phyloP scores from a whole-genome alignment of 2,888 invertebrate genomes.

The Tenthredo mesomela region DNA sequence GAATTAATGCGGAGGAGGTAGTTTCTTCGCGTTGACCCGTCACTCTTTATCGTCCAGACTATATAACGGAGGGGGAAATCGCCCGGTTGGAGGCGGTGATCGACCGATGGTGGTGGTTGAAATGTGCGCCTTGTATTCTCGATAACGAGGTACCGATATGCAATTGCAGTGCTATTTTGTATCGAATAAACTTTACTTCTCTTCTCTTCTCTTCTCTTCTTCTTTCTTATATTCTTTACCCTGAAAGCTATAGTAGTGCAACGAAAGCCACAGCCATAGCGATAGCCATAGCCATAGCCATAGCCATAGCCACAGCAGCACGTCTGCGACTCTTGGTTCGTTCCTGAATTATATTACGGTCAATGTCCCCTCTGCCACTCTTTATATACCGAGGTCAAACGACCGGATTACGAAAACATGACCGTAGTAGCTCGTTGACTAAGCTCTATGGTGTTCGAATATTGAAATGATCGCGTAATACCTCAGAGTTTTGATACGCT shows the following conservation, averaged over 20 bases:
- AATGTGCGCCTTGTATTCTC: slow-evolving; percentile 38
- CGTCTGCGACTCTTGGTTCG: slow-evolving; percentile 21
- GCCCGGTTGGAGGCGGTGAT: slow-evolving; percentile 41
- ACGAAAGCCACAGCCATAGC: not conserved
- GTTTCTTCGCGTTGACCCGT: slow-evolving; percentile 26
- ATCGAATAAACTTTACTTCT: slow-evolving; percentile 30
- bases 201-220: not conserved
- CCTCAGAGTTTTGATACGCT: not conserved
- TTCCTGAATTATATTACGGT: slow-evolving; percentile 36
- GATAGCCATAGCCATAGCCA: not conserved
- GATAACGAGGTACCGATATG: slow-evolving; percentile 35
- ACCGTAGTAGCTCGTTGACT: not conserved
- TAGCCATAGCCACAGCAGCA: not conserved
- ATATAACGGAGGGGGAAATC: not conserved
- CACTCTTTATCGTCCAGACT: slow-evolving; percentile 18
- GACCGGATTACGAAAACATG: slow-evolving; percentile 38
- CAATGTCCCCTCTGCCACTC: slow-evolving; percentile 29
- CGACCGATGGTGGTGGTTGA: slow-evolving; percentile 38
- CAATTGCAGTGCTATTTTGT: slow-evolving; percentile 31
- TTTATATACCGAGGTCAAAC: slow-evolving; percentile 26
- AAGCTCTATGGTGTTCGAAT: not conserved
- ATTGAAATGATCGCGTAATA: slow-evolving; percentile 16
- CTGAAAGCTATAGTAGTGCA: not conserved
- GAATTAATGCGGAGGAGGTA: not conserved
- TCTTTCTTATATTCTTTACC: slow-evolving; percentile 1